Evolutionary conservation across 2,113 vertebrate genomes (phyloP), one percentile per base, ranked within the genome.

Genomic region (Thunnus thynnus): DNA sequence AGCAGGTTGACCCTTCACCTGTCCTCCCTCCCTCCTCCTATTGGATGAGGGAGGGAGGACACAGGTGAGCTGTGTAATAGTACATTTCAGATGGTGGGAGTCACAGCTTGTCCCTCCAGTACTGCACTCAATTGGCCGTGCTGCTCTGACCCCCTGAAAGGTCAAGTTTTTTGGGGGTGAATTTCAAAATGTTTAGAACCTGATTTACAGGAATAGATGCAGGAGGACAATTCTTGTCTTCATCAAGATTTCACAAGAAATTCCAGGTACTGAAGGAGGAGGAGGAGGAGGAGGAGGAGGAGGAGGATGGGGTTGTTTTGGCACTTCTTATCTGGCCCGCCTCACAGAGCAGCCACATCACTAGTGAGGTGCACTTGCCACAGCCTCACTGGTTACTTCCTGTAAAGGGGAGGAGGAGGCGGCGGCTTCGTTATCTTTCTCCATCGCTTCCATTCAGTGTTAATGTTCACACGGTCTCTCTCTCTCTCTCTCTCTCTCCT

Each of bases 401-500:
- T 87, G 70, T 55, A n/a, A 18, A n/a, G 55, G 10, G 25, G 51
- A 63, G 56, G 62, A 75, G 82, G 36, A 41, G 36, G 36, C 6
- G 36, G 36, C 1, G 70, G 76, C 14, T 72, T 74, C 46, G 66
- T 90, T 92, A 92, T 94, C 88, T 78, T 54, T 76, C 88, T 74
- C 86, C 86, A 92, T 93, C 89, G 41, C 91, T 87, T 91, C 91
- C 86, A 84, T 90, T 86, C 83, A 67, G 62, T 76, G 93, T 93
- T 94, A 93, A 94, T 91, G 91, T 94, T 94, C 92, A 92, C 91
- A 90, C 83, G 2, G 56, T 77, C 61, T 82, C 77, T 76, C 25
- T 67, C 25, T 75, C 77, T 48, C 51, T 55, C 64, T 41, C 67
- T 73, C 41, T 57, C 67, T 50, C 75, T 36, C 71, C 61, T 71